Percentiles rank a stretch among this genome's conserved stretches.
These are phyloP conservation scores for Stegastes partitus DNA, from an alignment of 2,113 vertebrate species.

Conservation along the genomic window DNA sequence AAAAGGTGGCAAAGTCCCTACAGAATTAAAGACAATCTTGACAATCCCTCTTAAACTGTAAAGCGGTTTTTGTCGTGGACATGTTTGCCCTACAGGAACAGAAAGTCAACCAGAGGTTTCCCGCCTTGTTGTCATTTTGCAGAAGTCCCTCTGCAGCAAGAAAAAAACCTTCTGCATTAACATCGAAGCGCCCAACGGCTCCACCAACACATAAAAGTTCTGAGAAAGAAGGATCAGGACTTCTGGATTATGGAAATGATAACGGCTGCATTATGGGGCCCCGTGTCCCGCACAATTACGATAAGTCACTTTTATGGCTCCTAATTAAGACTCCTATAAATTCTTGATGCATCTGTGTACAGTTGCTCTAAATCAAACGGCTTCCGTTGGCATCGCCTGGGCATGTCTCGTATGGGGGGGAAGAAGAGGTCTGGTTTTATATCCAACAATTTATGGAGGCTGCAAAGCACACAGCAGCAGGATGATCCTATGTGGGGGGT, in stretches of 20 bases:
- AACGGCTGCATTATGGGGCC: constrained; percentile 62
- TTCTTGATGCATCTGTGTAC: constrained; percentile 72
- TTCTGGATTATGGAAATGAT: constrained; percentile 70
- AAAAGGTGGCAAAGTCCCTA: no score
- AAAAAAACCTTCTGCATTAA: constrained; percentile 53
- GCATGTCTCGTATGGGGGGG: constrained; percentile 31
- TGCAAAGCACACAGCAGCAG: constrained; percentile 56
- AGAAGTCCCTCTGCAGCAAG: constrained; percentile 27
- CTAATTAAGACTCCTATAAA: constrained; percentile 78
- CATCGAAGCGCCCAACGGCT: constrained; percentile 57
- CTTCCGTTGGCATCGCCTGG: constrained; percentile 52
- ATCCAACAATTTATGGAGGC: constrained; percentile 68
- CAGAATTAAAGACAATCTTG: no score
- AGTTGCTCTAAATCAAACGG: constrained; percentile 68
- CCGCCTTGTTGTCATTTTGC: constrained; percentile 36
- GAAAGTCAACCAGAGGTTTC: constrained; percentile 13
- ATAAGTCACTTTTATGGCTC: constrained; percentile 78
- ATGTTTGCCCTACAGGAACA: constrained; percentile 24
- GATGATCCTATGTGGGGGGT: constrained; percentile 47
- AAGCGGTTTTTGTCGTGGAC: not conserved
- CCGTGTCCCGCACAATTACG: constrained; percentile 64
- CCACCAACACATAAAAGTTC: constrained; percentile 50
- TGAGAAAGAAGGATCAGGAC: constrained; percentile 53
- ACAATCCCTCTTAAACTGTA: no score
- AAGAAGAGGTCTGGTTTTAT: constrained; percentile 53